Percentiles rank a stretch among this genome's conserved stretches.
These are phyloP conservation scores for Verasper variegatus DNA, from an alignment of 2,113 vertebrate species.

Conservation along the genomic window DNA sequence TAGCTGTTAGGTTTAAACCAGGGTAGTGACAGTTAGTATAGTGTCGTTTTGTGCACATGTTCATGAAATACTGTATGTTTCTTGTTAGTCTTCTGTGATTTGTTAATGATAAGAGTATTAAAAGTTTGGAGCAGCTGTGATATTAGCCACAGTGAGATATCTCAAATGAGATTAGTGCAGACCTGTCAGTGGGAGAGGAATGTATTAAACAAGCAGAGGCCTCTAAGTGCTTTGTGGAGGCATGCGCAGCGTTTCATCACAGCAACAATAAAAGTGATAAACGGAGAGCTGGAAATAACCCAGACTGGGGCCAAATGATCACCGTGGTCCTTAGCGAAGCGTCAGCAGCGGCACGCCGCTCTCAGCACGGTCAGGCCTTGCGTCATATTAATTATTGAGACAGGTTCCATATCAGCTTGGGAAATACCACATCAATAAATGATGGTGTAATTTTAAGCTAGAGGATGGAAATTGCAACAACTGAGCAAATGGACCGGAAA, in stretches of 20 bases:
- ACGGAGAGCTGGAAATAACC: constrained; percentile 67
- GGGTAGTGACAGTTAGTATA: background rate
- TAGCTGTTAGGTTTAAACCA: background rate
- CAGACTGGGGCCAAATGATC: constrained; percentile 63
- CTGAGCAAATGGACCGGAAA: constrained; percentile 48
- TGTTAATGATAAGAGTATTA: constrained; percentile 7
- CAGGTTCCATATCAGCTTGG: constrained; percentile 77
- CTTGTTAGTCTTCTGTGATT: background rate
- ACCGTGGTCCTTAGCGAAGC: constrained; percentile 44
- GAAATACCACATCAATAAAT: constrained; percentile 81
- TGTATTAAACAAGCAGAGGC: constrained; percentile 68
- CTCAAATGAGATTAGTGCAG: constrained; percentile 64
- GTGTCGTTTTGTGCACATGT: background rate
- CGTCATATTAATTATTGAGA: constrained; percentile 79
- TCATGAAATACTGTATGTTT: constrained; percentile 17
- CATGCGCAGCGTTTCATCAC: constrained; percentile 57
- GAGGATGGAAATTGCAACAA: constrained; percentile 65
- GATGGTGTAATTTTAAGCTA: constrained; percentile 72
- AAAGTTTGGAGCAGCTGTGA: constrained; percentile 18
- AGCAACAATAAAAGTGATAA: constrained; percentile 77
- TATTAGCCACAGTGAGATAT: constrained; percentile 59
- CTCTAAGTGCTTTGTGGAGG: constrained; percentile 62
- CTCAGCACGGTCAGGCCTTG: constrained; percentile 26
- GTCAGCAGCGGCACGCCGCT: constrained; percentile 33
- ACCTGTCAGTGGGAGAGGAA: constrained; percentile 56